Conservation (phyloP, 1,140 invertebrate species). For the Saccostrea echinata region DNA sequence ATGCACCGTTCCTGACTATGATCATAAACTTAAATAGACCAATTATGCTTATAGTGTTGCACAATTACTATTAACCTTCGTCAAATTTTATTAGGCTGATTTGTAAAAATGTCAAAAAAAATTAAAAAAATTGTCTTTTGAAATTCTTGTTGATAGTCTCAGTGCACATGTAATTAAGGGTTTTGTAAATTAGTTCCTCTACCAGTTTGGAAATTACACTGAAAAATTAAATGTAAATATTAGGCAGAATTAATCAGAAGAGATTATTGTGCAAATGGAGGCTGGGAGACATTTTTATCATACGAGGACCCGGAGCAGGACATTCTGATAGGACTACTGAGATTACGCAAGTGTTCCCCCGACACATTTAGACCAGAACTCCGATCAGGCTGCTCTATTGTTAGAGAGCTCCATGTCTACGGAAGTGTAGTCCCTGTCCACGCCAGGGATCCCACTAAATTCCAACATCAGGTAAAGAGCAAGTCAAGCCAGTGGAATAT, state of each 20-base stretch:
- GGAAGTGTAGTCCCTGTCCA: constrained; percentile 98
- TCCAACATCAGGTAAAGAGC: constrained; percentile 95
- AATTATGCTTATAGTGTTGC: no score
- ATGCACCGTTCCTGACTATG: no score
- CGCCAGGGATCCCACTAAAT: constrained; percentile 96
- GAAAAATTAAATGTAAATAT: constrained; percentile 13
- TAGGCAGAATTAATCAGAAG: constrained; percentile 93
- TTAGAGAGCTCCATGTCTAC: constrained; percentile 97
- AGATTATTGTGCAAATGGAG: constrained; percentile 97
- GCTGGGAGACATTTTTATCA: constrained; percentile 99
- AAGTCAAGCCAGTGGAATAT: no score
- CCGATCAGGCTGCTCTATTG: constrained; percentile 89
- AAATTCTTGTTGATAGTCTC: no score
- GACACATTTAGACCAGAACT: constrained; percentile 94
- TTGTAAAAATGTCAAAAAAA: no score
- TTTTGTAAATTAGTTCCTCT: neutral
- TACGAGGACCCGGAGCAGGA: constrained; percentile 99
- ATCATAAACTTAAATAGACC: no score
- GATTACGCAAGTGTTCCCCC: constrained; percentile 94
- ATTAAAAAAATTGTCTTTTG: no score
- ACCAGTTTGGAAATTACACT: neutral
- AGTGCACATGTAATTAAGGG: no score
- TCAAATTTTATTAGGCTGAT: no score
- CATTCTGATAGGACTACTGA: constrained; percentile 95
- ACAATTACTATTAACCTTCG: no score